These are phyloP conservation scores for Squalus acanthias DNA, from an alignment of 2,797 vertebrate genomes.

Conservation along the genomic window DNA sequence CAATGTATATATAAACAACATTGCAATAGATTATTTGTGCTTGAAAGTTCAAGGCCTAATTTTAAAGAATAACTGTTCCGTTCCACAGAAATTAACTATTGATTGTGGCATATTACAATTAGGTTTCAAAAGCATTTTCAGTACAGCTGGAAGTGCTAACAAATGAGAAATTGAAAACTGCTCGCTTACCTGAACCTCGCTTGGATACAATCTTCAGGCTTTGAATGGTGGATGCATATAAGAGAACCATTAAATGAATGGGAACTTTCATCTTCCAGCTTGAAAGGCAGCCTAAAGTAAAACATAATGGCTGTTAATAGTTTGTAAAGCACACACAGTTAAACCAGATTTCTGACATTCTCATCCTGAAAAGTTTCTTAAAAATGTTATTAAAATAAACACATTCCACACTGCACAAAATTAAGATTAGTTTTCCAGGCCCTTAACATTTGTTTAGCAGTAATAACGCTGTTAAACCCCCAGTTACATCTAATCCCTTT, in stretches of 20 bases:
- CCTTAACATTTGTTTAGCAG: no score
- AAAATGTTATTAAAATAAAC: no score
- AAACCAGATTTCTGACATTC: background rate
- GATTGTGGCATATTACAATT: background rate
- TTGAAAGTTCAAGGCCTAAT: background rate
- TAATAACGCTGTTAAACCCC: no score
- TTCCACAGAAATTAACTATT: background rate
- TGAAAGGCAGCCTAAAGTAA: constrained; percentile 57
- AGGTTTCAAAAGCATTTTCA: background rate
- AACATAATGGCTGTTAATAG: constrained; percentile 40
- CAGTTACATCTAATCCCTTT: no score
- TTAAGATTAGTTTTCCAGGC: no score
- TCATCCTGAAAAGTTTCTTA: background rate
- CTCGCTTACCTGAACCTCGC: constrained; percentile 88
- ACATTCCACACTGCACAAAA: no score
- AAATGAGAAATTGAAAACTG: constrained; percentile 26
- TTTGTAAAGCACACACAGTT: background rate
- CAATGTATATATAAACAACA: constrained; percentile 6
- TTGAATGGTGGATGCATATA: constrained; percentile 79
- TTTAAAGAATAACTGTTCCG: background rate
- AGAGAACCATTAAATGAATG: constrained; percentile 82
- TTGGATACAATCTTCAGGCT: constrained; percentile 94
- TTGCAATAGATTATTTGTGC: background rate
- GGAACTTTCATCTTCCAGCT: constrained; percentile 88
- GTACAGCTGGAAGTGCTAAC: background rate